phyloP scores from a whole-genome alignment of 2,113 vertebrate genomes.

The Colinus virginianus region DNA sequence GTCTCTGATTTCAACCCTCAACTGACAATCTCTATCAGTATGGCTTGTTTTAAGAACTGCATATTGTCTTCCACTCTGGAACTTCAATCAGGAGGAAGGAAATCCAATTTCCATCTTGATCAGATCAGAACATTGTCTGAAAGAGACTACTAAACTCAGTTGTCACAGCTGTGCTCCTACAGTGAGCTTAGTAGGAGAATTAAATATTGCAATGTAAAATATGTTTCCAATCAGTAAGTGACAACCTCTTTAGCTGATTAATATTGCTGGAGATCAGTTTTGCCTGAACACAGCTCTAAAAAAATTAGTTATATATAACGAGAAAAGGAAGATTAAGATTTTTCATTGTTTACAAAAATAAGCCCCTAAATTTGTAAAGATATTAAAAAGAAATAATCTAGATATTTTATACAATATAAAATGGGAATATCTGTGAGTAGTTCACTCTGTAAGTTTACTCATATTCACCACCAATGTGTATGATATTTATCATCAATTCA shows the following conservation, averaged over 20 bases:
- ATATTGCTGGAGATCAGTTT: not conserved
- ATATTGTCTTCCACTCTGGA: not conserved
- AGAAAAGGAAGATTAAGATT: not conserved
- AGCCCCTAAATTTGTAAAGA: not conserved
- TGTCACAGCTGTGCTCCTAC: not conserved
- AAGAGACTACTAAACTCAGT: conserved; percentile 7
- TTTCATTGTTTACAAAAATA: not conserved
- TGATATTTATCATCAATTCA: not conserved
- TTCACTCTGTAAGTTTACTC: not conserved
- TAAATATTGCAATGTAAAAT: not conserved
- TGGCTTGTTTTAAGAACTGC: not conserved
- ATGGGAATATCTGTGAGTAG: not conserved
- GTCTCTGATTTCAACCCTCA: rapidly evolving
- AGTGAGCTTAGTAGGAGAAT: not conserved
- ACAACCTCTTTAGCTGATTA: not conserved
- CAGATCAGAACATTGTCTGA: conserved; percentile 23
- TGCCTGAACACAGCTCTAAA: not conserved
- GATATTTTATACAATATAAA: not conserved
- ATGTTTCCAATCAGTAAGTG: not conserved
- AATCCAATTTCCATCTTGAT: conserved; percentile 12
- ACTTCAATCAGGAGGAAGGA: not conserved
- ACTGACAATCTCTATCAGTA: not conserved
- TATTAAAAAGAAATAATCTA: not conserved
- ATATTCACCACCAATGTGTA: not conserved
- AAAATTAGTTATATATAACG: not conserved